Evolutionary conservation across 2,113 vertebrate genomes (phyloP).

Genomic region (Chaetops frenatus): DNA sequence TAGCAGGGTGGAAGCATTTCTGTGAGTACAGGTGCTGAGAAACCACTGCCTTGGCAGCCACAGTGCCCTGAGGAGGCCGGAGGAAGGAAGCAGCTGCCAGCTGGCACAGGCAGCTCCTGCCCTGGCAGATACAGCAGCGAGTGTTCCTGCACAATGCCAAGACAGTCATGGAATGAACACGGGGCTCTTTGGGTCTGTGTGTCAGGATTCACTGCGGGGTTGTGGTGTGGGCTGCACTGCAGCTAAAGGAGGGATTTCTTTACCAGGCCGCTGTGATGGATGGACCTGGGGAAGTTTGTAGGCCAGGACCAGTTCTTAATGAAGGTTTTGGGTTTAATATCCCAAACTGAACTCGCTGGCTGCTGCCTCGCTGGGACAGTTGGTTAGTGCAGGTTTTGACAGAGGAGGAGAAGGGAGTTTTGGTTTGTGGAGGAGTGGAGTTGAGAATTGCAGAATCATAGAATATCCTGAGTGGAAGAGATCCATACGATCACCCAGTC

Average conservation of each 20-base stretch:
- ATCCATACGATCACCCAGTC: neutral
- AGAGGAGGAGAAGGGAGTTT: neutral
- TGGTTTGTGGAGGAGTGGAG: neutral
- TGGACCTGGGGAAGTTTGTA: neutral
- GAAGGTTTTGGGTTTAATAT: neutral
- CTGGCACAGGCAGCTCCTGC: neutral
- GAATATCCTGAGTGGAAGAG: neutral
- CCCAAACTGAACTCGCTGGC: fast-evolving
- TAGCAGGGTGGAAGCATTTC: neutral
- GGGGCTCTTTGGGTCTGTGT: neutral
- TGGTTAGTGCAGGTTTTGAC: neutral
- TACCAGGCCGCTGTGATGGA: neutral
- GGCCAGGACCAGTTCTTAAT: neutral
- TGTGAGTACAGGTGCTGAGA: neutral
- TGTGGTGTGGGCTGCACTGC: neutral
- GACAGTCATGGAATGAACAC: neutral
- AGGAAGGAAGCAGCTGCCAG: neutral
- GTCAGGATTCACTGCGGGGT: neutral
- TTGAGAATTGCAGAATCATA: neutral
- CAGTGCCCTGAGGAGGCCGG: neutral
- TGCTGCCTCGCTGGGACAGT: neutral
- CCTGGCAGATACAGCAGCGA: neutral
- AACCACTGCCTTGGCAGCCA: neutral
- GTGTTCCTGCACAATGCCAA: neutral
- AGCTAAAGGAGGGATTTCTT: neutral